These are phyloP conservation scores for Automeris io DNA, from an alignment of 2,888 invertebrate species.

Conservation along the genomic window DNA sequence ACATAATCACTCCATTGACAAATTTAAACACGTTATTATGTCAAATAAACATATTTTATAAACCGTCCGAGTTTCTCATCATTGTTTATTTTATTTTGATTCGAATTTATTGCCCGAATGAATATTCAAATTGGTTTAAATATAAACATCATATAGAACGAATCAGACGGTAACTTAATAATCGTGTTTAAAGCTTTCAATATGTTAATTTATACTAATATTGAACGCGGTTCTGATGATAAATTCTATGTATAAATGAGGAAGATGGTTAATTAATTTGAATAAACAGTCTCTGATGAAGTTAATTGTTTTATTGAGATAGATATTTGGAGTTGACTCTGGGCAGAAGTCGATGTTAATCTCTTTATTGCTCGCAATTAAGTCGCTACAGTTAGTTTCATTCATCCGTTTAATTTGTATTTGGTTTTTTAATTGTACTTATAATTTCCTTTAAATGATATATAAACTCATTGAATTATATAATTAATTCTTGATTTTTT, in stretches of 20 bases:
- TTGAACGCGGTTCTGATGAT: conserved; percentile 25
- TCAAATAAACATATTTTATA: background rate
- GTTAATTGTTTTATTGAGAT: conserved; percentile 9
- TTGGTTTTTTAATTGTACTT: too few species aligned
- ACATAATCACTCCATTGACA: background rate
- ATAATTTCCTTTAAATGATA: too few species aligned
- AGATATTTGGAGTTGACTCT: conserved; percentile 3
- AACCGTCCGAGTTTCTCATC: background rate
- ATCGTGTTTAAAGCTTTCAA: conserved; percentile 39
- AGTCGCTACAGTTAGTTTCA: too few species aligned
- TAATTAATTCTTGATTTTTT: too few species aligned
- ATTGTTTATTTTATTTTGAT: conserved; percentile 4
- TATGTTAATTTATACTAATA: conserved; percentile 51
- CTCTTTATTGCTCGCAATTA: too few species aligned
- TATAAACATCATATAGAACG: conserved; percentile 10
- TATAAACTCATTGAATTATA: too few species aligned
- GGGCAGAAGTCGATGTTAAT: too few species aligned
- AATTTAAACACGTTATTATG: background rate
- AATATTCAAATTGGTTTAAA: conserved; percentile 26
- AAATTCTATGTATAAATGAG: conserved; percentile 28
- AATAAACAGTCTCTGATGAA: conserved; percentile 9
- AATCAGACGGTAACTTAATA: conserved; percentile 28
- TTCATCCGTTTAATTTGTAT: too few species aligned
- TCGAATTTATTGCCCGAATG: conserved; percentile 12
- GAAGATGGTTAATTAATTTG: conserved; percentile 18